These are phyloP conservation scores for Mythimna vitellina DNA, from an alignment of 2,888 invertebrate genomes.

Conservation along the genomic window DNA sequence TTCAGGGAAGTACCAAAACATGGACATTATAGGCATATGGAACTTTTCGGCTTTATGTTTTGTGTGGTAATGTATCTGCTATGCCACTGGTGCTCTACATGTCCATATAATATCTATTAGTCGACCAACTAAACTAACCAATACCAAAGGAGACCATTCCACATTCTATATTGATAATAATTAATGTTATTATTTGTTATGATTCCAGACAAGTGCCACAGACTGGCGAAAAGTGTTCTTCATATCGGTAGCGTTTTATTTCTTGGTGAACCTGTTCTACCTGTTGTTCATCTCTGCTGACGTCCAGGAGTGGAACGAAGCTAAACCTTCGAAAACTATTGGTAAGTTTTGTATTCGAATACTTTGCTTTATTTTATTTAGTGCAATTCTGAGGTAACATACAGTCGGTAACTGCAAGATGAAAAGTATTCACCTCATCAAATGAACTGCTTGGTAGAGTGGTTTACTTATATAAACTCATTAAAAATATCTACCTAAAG, in stretches of 20 bases:
- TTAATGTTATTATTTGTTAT: background rate
- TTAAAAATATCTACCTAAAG: no score
- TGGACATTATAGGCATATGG: background rate
- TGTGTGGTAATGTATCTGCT: background rate
- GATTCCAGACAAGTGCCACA: slow-evolving; percentile 85
- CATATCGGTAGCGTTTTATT: slow-evolving; percentile 91
- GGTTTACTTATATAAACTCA: no score
- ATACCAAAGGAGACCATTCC: background rate
- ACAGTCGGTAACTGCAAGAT: no score
- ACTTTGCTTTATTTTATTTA: background rate
- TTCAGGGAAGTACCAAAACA: background rate
- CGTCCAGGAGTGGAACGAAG: slow-evolving; percentile 92
- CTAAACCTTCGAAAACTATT: slow-evolving; percentile 66
- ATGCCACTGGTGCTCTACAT: background rate
- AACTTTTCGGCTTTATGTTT: background rate
- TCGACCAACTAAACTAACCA: no score
- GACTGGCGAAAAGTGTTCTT: slow-evolving; percentile 92
- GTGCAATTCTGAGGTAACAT: no score
- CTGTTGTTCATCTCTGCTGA: slow-evolving; percentile 91
- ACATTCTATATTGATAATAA: background rate
- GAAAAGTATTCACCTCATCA: no score
- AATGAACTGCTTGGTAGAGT: no score
- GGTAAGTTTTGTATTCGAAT: slow-evolving; percentile 67
- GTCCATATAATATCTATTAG: background rate
- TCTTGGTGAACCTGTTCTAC: slow-evolving; percentile 91